These are phyloP conservation scores for Poeciliopsis paucimaculata DNA, from an alignment of 2,797 vertebrate genomes.

Conservation along the genomic window DNA sequence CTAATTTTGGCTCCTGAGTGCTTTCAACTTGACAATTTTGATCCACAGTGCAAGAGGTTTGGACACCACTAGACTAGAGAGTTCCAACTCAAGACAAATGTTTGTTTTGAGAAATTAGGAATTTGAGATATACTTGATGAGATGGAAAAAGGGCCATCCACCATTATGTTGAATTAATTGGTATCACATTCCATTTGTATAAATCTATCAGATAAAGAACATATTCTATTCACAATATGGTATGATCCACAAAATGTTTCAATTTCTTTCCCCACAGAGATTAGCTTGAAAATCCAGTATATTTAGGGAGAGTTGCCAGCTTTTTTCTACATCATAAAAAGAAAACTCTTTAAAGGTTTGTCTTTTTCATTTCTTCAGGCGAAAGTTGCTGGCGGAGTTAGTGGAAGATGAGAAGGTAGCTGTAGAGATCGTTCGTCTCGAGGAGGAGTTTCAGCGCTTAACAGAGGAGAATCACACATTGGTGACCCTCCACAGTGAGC, in stretches of 20 bases:
- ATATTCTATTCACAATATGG: not conserved
- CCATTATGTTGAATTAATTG: not conserved
- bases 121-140: not conserved
- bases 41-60: too few species aligned
- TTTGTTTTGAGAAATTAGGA: not conserved
- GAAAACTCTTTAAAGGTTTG: not conserved
- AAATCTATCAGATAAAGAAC: not conserved
- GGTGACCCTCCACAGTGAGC: constrained; percentile 88
- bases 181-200: not conserved
- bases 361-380: constrained; percentile 74
- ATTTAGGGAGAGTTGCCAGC: not conserved
- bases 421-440: constrained; percentile 87
- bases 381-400: constrained; percentile 90
- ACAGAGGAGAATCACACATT: constrained; percentile 92
- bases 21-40: too few species aligned
- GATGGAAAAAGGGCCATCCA: not conserved
- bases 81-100: not conserved
- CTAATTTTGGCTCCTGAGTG: too few species aligned
- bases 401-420: constrained; percentile 92
- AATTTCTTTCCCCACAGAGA: not conserved
- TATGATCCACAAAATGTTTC: not conserved
- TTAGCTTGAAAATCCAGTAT: not conserved
- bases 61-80: too few species aligned
- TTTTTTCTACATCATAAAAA: not conserved
- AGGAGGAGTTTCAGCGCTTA: constrained; percentile 90